Percentiles rank a stretch among this genome's conserved stretches.
Evolutionary conservation across 1,140 invertebrate species (phyloP).

Genomic region (Drosophila ohnishii): DNA sequence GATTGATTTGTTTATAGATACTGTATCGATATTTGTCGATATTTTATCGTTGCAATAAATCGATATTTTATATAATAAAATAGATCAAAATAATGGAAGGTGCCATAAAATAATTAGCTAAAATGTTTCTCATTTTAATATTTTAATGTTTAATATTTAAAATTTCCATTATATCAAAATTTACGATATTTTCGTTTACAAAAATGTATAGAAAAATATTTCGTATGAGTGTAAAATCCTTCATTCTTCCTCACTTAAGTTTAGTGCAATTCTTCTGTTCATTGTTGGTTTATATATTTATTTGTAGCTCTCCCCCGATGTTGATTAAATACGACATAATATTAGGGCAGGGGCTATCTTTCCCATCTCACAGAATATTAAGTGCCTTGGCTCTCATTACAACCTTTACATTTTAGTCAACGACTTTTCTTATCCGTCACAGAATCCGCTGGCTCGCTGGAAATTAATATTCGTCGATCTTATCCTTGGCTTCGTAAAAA

Average conservation of each 20-base stretch:
- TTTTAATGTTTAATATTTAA: too few relatives aligned
- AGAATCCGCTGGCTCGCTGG: background rate
- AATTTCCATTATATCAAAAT: too few relatives aligned
- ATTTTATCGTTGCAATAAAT: too few relatives aligned
- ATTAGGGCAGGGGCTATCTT: background rate
- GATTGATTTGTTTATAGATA: too few relatives aligned
- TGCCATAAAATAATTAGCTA: too few relatives aligned
- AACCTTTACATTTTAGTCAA: background rate
- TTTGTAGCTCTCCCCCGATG: background rate
- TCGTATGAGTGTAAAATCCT: too few relatives aligned
- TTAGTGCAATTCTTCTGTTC: background rate
- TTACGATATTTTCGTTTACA: too few relatives aligned
- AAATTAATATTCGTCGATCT: slow-evolving; percentile 8
- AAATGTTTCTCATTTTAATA: too few relatives aligned
- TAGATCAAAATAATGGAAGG: too few relatives aligned
- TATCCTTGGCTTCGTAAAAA: background rate
- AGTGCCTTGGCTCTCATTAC: background rate
- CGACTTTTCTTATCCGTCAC: background rate
- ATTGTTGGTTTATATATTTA: background rate
- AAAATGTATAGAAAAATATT: too few relatives aligned
- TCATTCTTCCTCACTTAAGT: background rate
- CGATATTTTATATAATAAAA: too few relatives aligned
- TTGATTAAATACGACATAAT: background rate
- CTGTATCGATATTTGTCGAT: too few relatives aligned
- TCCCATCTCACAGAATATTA: background rate